Evolutionary conservation across 2,113 vertebrate genomes (phyloP), one percentile per base, ranked within the genome.

Genomic region (Oncorhynchus mykiss): DNA sequence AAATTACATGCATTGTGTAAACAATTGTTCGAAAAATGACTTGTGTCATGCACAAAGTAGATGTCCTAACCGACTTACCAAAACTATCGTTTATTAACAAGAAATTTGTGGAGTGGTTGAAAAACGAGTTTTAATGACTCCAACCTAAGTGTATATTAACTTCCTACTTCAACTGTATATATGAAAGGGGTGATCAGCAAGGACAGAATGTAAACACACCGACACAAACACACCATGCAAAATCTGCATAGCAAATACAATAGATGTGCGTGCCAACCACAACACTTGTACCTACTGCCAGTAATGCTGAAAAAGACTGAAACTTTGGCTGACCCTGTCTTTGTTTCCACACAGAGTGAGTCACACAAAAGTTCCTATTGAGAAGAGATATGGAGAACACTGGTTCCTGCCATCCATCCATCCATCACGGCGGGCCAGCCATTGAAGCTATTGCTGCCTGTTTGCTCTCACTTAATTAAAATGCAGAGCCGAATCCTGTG

Each of bases 391-490:
- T 72, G 71, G 75, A 73, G 79, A 80, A 85, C 75, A 71, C 71
- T n/a, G 69, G 76, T 86, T 83, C 71, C 75, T 84, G 85, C 87
- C 87, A 88, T 89, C 86, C 77, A 84, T 45, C 39, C 39, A 45
- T 68, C 59, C 18, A n/a, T 88, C 84, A 89, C 71, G 48, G 24
- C 51, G n/a, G n/a, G 13, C 11, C 31, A 68, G 72, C 29, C 84
- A 85, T 80, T 87, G 83, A 85, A 82, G 72, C 84, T 82, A 91
- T 78, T 86, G 83, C 74, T 76, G 66, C 62, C 78, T 85, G 83
- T 88, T 91, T 85, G 84, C 85, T 85, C 79, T 81, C 69, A 76
- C 70, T 84, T 85, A 82, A 92, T 90, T 90, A 87, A 87, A 85
- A 91, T 92, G 89, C 90, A 86, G 54, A 76, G 80, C 82, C 80